Evolutionary conservation across 1,140 invertebrate species (phyloP), one percentile per base, ranked within the genome.

Genomic region (Eriosoma lanigerum): DNA sequence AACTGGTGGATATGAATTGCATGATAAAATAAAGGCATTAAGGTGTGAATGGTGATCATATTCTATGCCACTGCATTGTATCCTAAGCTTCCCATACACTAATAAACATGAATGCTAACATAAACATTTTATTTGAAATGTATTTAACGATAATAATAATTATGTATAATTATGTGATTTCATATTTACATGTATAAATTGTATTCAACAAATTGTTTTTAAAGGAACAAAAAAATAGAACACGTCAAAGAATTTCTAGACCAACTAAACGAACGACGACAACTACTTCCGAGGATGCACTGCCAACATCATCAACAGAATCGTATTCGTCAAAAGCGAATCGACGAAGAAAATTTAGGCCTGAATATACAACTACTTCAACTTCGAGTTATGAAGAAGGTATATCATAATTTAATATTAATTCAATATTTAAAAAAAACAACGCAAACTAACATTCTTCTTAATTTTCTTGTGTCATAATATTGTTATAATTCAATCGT

Each of bases 301-400:
- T 8, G n/a, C 21, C 56, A 12, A 58, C 1, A 19, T 29, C 56
- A 26, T 26, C 73, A n/a, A 78, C 75, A 26, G 75, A 78, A 78
- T 62, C 75, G 12, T 78, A 78, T 6, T 21, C 21, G 9, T 38
- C 15, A 60, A 78, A 78, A 62, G 15, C 17, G 4, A 58, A 78
- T n/a, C 32, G 75, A 48, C 62, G 75, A 17, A 78, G 75, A 29
- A 78, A 78, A 29, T 78, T 78, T 29, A 78, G 75, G 10, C 75
- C 75, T 3, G 75, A 78, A 48, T 78, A 78, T 19, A 78, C 75
- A 46, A 62, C 75, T 48, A 46, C 54, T 24, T 38, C 54, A 26
- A 54, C 72, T 21, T 9, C 32, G 19, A 76, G 13, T 15, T 56
- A 76, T 15, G 54, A 78, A 29, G 75, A 78, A 78, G 75, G 75